Conservation (phyloP, 1,140 invertebrate genomes). For the Ladona fulva region DNA sequence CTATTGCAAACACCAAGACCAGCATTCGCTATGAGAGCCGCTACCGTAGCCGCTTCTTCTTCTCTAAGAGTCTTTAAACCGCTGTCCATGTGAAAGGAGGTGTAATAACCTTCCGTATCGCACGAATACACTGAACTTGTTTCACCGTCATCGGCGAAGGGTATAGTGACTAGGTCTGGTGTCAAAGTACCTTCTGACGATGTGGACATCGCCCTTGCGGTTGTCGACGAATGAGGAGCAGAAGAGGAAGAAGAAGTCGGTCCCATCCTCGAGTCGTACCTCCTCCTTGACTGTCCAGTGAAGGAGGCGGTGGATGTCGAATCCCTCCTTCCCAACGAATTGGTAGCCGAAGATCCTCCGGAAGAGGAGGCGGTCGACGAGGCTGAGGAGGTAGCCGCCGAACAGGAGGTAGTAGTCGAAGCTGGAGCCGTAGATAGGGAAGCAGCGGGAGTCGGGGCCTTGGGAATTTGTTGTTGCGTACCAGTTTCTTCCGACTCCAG, state of each 20-base stretch:
- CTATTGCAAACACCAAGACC: slow-evolving; percentile 18
- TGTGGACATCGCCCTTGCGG: slow-evolving; percentile 69
- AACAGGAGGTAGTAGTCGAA: slow-evolving; percentile 17
- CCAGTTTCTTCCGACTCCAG: slow-evolving; percentile 31
- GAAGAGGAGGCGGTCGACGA: background rate
- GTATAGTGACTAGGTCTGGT: slow-evolving; percentile 55
- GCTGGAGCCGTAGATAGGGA: slow-evolving; percentile 24
- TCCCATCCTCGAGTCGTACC: slow-evolving; percentile 37
- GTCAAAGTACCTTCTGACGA: slow-evolving; percentile 77
- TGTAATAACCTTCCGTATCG: slow-evolving; percentile 95
- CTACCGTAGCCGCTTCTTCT: slow-evolving; percentile 46
- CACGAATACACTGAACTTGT: slow-evolving; percentile 89
- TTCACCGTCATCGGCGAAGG: slow-evolving; percentile 64
- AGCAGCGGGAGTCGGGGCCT: background rate
- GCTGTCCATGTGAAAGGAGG: slow-evolving; percentile 92
- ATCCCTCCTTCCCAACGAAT: background rate
- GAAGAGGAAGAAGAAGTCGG: slow-evolving; percentile 35
- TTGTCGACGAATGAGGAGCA: slow-evolving; percentile 37
- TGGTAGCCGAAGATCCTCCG: background rate
- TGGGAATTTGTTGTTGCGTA: slow-evolving; percentile 32
- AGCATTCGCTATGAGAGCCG: slow-evolving; percentile 29
- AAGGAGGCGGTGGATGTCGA: slow-evolving; percentile 30
- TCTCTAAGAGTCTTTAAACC: slow-evolving; percentile 78
- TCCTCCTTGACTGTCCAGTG: slow-evolving; percentile 52
- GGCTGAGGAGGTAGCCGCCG: slow-evolving; percentile 12